phyloP scores from a whole-genome alignment of 2,888 invertebrate species.

The Cephus rjabovi region DNA sequence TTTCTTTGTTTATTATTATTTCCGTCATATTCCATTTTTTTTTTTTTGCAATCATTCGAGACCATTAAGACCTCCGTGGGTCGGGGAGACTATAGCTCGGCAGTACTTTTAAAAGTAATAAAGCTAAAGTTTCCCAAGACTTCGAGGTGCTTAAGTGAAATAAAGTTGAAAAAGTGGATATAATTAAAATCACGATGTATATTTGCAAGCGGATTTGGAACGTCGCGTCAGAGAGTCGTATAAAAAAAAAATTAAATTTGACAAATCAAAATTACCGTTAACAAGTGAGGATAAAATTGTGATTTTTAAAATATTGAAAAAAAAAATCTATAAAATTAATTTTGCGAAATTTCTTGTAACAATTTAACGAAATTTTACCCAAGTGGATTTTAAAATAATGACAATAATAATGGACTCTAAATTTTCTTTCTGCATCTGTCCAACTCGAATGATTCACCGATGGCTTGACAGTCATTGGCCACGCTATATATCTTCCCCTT shows the following conservation, averaged over 20 bases:
- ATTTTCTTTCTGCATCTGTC: background rate
- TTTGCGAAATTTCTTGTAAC: too few species aligned
- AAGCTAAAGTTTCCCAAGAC: background rate
- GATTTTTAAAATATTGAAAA: background rate
- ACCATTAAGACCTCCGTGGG: background rate
- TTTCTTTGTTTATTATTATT: background rate
- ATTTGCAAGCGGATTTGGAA: background rate
- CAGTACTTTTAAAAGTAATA: background rate
- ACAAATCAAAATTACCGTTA: background rate
- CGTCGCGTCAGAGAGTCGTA: background rate
- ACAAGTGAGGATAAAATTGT: background rate
- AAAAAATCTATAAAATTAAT: background rate
- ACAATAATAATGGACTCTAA: too few species aligned
- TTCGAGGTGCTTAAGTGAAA: background rate
- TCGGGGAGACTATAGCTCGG: background rate
- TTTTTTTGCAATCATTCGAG: background rate
- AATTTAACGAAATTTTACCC: too few species aligned
- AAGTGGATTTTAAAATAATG: too few species aligned
- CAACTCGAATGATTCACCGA: constrained; percentile 29
- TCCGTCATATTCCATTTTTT: background rate
- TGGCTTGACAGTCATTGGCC: constrained; percentile 41
- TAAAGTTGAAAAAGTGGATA: background rate
- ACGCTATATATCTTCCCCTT: constrained; percentile 48
- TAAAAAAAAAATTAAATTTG: background rate
- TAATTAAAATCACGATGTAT: background rate